These are phyloP conservation scores for Eubucco bourcierii DNA, from an alignment of 2,113 vertebrate species.

Conservation along the genomic window DNA sequence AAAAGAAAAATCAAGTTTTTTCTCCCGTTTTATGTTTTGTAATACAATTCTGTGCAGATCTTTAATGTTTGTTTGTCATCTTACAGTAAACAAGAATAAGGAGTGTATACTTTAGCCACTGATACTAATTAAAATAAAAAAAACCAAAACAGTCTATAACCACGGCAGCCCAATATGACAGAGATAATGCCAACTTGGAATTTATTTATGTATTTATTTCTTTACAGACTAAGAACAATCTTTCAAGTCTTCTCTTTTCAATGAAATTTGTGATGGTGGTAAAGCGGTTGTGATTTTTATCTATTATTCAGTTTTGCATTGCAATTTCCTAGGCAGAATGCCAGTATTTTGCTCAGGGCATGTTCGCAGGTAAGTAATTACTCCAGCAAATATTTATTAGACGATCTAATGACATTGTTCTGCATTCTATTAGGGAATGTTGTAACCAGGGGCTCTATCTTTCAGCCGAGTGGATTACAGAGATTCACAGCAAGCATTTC, in stretches of 20 bases:
- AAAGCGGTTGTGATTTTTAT: not conserved
- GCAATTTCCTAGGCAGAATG: not conserved
- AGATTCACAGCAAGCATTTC: not conserved
- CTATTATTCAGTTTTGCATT: not conserved
- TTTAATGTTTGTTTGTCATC: not conserved
- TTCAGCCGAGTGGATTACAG: not conserved
- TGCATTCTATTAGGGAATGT: rapidly evolving
- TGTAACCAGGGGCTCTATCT: not conserved
- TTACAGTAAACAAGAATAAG: not conserved
- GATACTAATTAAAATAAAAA: not conserved
- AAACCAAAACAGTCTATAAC: too few relatives aligned
- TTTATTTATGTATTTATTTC: not conserved
- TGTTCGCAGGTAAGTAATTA: not conserved
- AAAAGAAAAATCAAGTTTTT: not conserved
- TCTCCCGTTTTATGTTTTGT: not conserved
- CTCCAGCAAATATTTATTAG: not conserved
- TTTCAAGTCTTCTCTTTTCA: not conserved
- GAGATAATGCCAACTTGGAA: not conserved
- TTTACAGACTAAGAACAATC: not conserved
- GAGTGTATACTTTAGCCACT: not conserved
- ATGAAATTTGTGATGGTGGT: not conserved
- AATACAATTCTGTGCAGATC: not conserved
- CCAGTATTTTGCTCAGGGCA: not conserved
- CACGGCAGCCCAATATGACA: not conserved
- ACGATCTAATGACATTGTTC: not conserved